Conservation (phyloP, 2,113 vertebrate species). For the Vombatus ursinus region DNA sequence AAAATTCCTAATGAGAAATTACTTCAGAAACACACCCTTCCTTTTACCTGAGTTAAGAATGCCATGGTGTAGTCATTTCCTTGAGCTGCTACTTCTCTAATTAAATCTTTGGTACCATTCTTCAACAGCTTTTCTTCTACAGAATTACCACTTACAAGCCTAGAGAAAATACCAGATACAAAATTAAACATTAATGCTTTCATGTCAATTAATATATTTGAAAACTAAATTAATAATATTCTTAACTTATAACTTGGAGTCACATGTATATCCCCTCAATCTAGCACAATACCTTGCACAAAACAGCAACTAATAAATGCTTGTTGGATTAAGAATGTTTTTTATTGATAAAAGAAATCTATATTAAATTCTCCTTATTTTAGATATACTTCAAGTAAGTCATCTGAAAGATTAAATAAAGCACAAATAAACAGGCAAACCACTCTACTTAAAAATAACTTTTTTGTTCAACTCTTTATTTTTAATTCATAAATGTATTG, state of each 20-base stretch:
- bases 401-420: not conserved
- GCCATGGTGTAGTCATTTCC: conserved; percentile 95
- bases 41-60: conserved; percentile 92
- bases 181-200: not conserved
- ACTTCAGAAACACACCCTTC: not conserved
- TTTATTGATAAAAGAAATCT: not conserved
- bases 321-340: not conserved
- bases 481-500: not conserved
- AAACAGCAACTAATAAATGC: not conserved
- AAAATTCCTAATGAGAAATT: not conserved
- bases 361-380: not conserved
- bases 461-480: not conserved
- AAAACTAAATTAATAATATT: not conserved
- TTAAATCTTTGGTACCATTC: conserved; percentile 95
- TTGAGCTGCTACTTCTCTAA: conserved; percentile 95
- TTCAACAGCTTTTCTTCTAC: conserved; percentile 96
- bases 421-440: not conserved
- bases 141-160: conserved; percentile 94
- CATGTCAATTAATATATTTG: not conserved
- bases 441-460: not conserved
- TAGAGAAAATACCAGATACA: conserved; percentile 59
- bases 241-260: not conserved
- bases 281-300: not conserved
- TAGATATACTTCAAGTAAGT: not conserved
- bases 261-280: not conserved